Base-by-base conservation (phyloP, 2,888 invertebrate species). In the Alcis repandata region DNA sequence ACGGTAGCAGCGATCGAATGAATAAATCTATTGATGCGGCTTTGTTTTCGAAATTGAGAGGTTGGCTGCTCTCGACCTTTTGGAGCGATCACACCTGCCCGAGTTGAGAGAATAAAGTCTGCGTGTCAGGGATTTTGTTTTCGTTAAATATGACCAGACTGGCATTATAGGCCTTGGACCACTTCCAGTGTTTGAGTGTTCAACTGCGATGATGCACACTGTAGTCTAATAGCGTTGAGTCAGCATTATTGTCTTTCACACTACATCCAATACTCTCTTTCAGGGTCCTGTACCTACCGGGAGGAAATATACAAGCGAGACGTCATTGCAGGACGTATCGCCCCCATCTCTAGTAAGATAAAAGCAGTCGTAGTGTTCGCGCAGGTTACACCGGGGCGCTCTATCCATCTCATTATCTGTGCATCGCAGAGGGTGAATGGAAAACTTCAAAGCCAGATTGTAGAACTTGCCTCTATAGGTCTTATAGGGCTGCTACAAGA, bases 1-100 rank as follows among this genome's bases (percentile, higher is more conserved):
- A 91, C 92, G 91, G 92, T 91, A 91, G 92, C 89, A 74, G 48
- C 79, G 75, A 79, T 78, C 82, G 80, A 70, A 73, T 73, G 89
- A 87, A 87, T 89, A 90, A 89, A 89, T 91, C 87, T 83, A 86
- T 85, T 84, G 84, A 84, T 80, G 79, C 81, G 79, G 86, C 88
- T 92, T 91, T 90, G 92, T 90, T 89, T 91, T 87, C 84, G 87
- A 88, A 90, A 92, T 92, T 89, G 92, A 90, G 89, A 88, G 88
- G 89, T 89, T 84, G 79, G 75, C 56, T 54, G 73, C 38, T 45
- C 60, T 52, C 65, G 60, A 66, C 60, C 60, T 66, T 57, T 61
- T 17, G 60, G 33, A 41, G 45, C n/a, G 19, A 7, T n/a, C 58
- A 40, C 46, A 58, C 40, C 41, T 58, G 33, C 2, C 20, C 56